These are phyloP conservation scores for Fundulus diaphanus DNA, from an alignment of 2,797 vertebrate species.

Conservation along the genomic window DNA sequence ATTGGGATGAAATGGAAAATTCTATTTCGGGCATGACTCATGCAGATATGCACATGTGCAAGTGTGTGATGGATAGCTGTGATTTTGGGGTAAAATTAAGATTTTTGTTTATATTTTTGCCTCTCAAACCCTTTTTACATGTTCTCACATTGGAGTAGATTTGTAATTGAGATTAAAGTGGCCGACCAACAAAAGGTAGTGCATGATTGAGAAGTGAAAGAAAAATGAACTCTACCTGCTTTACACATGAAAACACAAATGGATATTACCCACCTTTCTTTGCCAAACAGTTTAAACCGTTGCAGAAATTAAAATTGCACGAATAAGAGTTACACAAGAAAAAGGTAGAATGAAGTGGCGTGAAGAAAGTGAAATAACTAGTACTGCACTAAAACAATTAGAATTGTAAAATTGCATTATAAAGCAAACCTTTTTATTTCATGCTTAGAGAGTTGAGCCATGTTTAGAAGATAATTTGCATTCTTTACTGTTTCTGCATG, in stretches of 20 bases:
- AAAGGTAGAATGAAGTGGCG: slow-evolving; percentile 57
- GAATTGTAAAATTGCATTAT: slow-evolving; percentile 39
- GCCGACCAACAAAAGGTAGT: background rate
- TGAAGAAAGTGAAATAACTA: slow-evolving; percentile 51
- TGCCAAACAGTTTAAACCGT: background rate
- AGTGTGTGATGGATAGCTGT: background rate
- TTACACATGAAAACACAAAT: background rate
- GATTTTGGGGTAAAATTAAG: background rate
- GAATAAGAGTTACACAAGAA: slow-evolving; percentile 39
- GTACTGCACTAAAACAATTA: slow-evolving; percentile 60
- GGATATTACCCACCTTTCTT: background rate
- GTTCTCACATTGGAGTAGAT: background rate
- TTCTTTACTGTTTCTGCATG: slow-evolving; percentile 20
- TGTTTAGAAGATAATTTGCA: slow-evolving; percentile 1
- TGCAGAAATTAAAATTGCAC: background rate
- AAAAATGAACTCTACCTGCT: background rate
- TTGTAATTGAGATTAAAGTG: background rate
- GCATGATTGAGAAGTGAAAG: slow-evolving; percentile 5
- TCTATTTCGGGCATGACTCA: slow-evolving; percentile 32
- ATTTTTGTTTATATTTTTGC: no score
- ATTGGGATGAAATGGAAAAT: slow-evolving; percentile 39
- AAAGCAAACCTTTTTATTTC: slow-evolving; percentile 36
- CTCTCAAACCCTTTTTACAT: background rate
- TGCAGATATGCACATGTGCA: background rate
- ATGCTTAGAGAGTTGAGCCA: slow-evolving; percentile 14